Conservation (phyloP, 2,797 vertebrate genomes). For the Menidia menidia region DNA sequence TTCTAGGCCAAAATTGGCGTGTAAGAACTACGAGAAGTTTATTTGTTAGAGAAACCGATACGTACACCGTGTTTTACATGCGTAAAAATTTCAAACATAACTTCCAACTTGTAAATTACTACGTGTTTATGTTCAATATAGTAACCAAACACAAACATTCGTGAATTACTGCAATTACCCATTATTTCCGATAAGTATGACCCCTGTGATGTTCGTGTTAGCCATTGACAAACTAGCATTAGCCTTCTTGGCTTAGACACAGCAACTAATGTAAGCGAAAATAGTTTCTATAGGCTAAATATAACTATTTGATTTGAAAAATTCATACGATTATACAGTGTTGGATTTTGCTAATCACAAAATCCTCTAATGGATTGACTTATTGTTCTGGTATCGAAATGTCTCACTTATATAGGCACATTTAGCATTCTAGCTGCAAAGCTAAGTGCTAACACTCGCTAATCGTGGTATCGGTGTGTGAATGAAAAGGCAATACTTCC, state of each 20-base stretch:
- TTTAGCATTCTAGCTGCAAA: constrained; percentile 55
- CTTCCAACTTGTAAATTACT: background rate
- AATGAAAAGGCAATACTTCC: constrained; percentile 79
- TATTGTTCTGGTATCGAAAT: constrained; percentile 29
- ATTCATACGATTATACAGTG: rapidly evolving
- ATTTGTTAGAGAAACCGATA: constrained; percentile 3
- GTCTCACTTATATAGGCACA: constrained; percentile 28
- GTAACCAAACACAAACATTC: background rate
- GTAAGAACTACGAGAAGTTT: background rate
- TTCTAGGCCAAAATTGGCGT: constrained; percentile 6
- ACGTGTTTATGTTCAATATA: no score
- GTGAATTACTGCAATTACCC: background rate
- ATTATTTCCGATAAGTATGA: constrained; percentile 36
- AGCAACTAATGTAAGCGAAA: constrained; percentile 9
- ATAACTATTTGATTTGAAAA: rapidly evolving
- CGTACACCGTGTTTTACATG: no score
- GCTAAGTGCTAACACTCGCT: constrained; percentile 71
- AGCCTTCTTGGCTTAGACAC: constrained; percentile 42
- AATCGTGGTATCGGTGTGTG: constrained; percentile 60
- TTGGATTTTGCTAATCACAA: background rate
- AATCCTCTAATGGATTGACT: rapidly evolving
- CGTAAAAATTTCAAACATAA: background rate
- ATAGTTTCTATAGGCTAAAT: background rate
- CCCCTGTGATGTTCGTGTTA: constrained; percentile 41
- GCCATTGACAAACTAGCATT: constrained; percentile 46